These are phyloP conservation scores for Acronicta psi DNA, from an alignment of 2,888 invertebrate species.

Conservation along the genomic window DNA sequence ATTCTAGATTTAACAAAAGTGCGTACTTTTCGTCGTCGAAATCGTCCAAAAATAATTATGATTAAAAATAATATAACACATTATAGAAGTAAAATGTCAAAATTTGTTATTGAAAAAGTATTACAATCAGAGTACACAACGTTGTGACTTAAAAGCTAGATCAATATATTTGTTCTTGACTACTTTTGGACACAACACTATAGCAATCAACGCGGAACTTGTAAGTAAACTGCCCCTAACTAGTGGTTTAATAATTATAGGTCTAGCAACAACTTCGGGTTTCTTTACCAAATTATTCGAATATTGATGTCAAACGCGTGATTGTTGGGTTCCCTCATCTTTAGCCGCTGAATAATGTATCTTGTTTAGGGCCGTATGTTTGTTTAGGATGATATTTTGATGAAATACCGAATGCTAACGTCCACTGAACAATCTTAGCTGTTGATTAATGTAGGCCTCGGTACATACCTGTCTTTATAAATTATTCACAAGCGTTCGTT, in stretches of 20 bases:
- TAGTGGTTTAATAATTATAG: slow-evolving; percentile 55
- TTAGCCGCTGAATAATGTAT: slow-evolving; percentile 76
- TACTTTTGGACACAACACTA: slow-evolving; percentile 39
- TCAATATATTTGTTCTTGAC: slow-evolving; percentile 35
- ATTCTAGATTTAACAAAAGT: too few relatives aligned
- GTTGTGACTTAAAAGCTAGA: too few relatives aligned
- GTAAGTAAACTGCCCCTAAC: slow-evolving; percentile 42
- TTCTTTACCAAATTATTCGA: slow-evolving; percentile 49
- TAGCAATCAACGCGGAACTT: slow-evolving; percentile 43
- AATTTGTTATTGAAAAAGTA: too few relatives aligned
- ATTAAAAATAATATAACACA: too few relatives aligned
- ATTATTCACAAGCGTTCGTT: slow-evolving; percentile 54
- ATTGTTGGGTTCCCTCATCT: slow-evolving; percentile 69
- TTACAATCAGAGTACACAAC: too few relatives aligned
- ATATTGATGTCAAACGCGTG: slow-evolving; percentile 57
- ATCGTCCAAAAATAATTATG: too few relatives aligned
- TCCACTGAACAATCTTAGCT: slow-evolving; percentile 63
- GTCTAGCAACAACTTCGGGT: slow-evolving; percentile 42
- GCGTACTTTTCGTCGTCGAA: too few relatives aligned
- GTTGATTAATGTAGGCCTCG: slow-evolving; percentile 73
- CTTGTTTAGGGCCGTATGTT: slow-evolving; percentile 74
- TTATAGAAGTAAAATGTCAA: too few relatives aligned
- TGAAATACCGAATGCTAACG: slow-evolving; percentile 64
- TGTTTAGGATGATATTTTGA: slow-evolving; percentile 81
- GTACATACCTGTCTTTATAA: slow-evolving; percentile 56